phyloP scores from a whole-genome alignment of 2,797 vertebrate genomes.

The Enteromius anoplus region DNA sequence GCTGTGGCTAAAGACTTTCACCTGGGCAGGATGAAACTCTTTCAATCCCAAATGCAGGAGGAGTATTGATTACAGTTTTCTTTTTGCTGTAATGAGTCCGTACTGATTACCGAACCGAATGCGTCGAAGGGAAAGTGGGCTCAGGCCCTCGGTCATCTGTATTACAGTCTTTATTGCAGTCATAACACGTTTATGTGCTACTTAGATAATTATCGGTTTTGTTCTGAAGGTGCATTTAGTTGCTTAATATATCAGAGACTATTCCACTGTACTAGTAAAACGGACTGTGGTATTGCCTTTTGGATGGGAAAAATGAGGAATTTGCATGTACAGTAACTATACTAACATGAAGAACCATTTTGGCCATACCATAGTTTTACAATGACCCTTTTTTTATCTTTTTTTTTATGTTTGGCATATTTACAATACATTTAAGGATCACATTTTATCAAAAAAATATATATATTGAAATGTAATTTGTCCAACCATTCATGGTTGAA shows the following conservation, averaged over 20 bases:
- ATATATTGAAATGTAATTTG: too few species aligned
- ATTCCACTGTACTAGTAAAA: background rate
- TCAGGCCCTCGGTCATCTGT: slow-evolving; percentile 20
- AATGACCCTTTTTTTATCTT: background rate
- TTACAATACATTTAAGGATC: background rate
- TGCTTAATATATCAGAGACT: background rate
- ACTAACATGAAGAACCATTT: background rate
- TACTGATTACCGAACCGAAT: slow-evolving; percentile 54
- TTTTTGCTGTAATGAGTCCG: slow-evolving; percentile 52
- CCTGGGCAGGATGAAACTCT: slow-evolving; percentile 44
- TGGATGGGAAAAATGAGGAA: background rate
- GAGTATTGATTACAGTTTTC: slow-evolving; percentile 51
- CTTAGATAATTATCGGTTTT: slow-evolving; percentile 20
- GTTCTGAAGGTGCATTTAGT: background rate
- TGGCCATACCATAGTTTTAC: background rate
- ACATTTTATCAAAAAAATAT: background rate
- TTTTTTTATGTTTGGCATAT: background rate
- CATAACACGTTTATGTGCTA: slow-evolving; percentile 20
- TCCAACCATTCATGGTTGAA: too few species aligned
- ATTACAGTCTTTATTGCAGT: slow-evolving; percentile 18
- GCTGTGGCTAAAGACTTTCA: slow-evolving; percentile 55
- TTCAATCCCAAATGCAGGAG: slow-evolving; percentile 33
- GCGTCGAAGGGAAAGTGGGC: slow-evolving; percentile 3
- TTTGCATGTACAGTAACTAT: background rate
- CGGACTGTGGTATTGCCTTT: background rate